phyloP scores from a whole-genome alignment of 1,140 invertebrate species.

The Cydia splendana region DNA sequence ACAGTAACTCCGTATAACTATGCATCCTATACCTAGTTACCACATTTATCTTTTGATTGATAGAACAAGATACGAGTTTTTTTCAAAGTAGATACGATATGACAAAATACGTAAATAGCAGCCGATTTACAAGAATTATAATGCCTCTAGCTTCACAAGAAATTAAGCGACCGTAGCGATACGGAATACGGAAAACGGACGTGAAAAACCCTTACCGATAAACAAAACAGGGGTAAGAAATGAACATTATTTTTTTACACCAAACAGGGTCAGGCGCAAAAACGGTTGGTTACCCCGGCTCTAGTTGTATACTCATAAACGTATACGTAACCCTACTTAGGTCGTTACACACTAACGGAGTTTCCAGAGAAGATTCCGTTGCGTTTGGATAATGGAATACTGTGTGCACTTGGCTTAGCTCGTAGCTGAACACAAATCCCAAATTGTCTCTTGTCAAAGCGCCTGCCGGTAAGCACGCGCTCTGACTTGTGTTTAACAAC shows the following conservation, averaged over 20 bases:
- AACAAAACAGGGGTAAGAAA: too few species aligned
- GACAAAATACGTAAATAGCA: too few species aligned
- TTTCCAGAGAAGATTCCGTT: background rate
- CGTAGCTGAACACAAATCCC: background rate
- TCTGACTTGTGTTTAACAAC: background rate
- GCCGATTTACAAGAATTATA: too few species aligned
- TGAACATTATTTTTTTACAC: background rate
- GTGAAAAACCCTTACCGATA: too few species aligned
- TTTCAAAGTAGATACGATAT: too few species aligned
- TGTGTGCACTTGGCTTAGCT: slow-evolving; percentile 6
- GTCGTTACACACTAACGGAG: background rate
- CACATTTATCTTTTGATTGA: too few species aligned
- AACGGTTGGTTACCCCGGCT: background rate
- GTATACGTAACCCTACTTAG: background rate
- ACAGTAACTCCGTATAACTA: too few species aligned
- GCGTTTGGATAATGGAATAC: background rate
- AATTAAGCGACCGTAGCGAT: too few species aligned
- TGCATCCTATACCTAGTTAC: too few species aligned
- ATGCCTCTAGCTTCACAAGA: too few species aligned
- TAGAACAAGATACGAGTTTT: too few species aligned
- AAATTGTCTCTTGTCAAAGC: background rate
- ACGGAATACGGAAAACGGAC: too few species aligned
- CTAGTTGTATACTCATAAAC: background rate
- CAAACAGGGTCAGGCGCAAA: background rate
- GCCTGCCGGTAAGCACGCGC: background rate